Percentiles rank a stretch among this genome's conserved stretches.
phyloP scores from a whole-genome alignment of 1,140 invertebrate genomes.

The Myzus persicae region DNA sequence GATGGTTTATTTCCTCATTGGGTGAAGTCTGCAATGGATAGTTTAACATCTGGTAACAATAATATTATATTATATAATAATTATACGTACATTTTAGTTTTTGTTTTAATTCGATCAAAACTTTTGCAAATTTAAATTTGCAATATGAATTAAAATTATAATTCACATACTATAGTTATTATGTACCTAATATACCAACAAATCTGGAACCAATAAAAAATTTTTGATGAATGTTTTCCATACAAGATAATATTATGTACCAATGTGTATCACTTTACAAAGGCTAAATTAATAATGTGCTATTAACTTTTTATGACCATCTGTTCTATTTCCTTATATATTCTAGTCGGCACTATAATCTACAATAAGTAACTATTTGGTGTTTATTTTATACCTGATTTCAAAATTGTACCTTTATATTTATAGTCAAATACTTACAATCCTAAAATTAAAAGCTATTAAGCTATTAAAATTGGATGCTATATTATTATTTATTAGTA shows the following conservation, averaged over 20 bases:
- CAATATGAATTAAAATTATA: too few relatives aligned
- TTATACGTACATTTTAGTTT: background rate
- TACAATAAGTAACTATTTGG: background rate
- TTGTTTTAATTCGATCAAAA: too few relatives aligned
- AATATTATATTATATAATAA: background rate
- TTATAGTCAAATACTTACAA: background rate
- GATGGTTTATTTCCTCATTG: constrained; percentile 52
- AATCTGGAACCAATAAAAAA: background rate
- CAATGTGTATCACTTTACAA: background rate
- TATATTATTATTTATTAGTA: background rate
- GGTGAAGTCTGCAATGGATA: constrained; percentile 53
- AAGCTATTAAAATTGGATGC: background rate
- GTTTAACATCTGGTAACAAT: constrained; percentile 39
- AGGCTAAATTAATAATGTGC: background rate
- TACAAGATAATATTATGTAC: background rate
- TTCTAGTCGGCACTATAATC: background rate
- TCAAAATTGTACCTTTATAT: background rate
- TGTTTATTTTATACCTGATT: background rate
- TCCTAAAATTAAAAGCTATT: too few relatives aligned
- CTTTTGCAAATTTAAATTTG: too few relatives aligned
- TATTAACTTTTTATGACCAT: background rate
- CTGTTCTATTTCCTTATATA: background rate
- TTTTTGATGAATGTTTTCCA: background rate
- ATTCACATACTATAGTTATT: background rate
- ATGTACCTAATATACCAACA: background rate